Base-by-base conservation (phyloP, 2,113 vertebrate genomes). In the Anarrhichthys ocellatus region DNA sequence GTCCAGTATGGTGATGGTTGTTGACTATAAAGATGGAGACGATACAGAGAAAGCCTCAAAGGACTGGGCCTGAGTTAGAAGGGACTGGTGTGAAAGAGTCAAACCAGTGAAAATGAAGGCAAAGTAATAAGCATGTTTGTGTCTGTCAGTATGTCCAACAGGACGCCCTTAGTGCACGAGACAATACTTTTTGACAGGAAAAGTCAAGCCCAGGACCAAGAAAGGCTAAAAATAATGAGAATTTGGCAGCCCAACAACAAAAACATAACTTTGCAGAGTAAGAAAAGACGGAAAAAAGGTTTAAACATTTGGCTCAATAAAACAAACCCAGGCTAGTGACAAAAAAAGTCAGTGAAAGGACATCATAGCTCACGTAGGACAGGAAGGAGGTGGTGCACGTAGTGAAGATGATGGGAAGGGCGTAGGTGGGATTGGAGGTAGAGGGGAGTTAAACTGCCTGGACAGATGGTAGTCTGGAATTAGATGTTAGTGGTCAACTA, bases 401-500 rank as follows among this genome's bases (percentile, higher is more conserved):
- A 22, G 32, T 46, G 73, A 56, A 7, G 38, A 22, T 32, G 46
- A 56, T 59, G 54, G 61, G 36, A 73, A 73, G 61, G 71, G 42
- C 3, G 1, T 42, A 36, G 73, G 82, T 78, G 85, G 76, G 82
- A 85, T 48, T 78, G 34, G 46, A 80, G 42, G n/a, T 74, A 59
- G 22, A 62, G 27, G 42, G 62, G 78, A 61, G 74, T 73, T 88
- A 76, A 87, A 63, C 72, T 68, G 50, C 64, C 29, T 32, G 66
- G 64, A 73, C 92, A 94, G 91, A 91, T 94, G 89, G 87, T 65
- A 9, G 78, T 52, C 81, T 67, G 75, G 81, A 86, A 88, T 93
- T 88, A 91, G 78, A 38, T 61, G 65, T 59, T 64, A 62, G 63
- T 85, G 78, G 69, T 90, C 81, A 91, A 56, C 80, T 86, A 91